These are phyloP conservation scores for Synaphobranchus kaupii DNA, from an alignment of 2,797 vertebrate genomes.

Conservation along the genomic window DNA sequence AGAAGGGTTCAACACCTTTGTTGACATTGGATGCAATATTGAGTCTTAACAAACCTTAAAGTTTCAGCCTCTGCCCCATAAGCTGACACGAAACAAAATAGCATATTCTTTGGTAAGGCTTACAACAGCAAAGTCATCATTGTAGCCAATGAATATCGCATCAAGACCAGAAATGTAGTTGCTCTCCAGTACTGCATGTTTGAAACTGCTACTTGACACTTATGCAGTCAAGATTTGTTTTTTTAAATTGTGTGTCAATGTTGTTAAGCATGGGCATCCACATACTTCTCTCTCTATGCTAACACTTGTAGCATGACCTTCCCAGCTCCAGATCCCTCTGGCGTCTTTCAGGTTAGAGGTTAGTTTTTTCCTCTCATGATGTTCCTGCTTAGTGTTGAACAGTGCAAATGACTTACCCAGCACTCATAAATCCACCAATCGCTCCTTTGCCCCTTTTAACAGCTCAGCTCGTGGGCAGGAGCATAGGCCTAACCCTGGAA, in stretches of 20 bases:
- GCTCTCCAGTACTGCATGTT: background rate
- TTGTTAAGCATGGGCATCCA: background rate
- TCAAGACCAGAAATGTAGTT: background rate
- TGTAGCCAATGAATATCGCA: background rate
- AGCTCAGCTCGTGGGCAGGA: background rate
- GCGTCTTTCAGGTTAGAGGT: background rate
- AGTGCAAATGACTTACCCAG: background rate
- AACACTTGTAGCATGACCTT: background rate
- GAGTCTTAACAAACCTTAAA: background rate
- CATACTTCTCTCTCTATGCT: background rate
- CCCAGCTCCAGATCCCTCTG: background rate
- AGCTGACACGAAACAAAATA: background rate
- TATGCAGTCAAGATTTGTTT: background rate
- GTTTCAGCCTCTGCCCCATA: background rate
- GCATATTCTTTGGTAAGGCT: background rate
- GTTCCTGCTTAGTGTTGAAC: background rate
- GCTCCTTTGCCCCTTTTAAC: background rate
- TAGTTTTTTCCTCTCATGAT: background rate
- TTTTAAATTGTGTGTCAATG: background rate
- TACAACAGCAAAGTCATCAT: background rate
- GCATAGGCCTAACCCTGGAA: background rate
- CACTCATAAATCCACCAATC: background rate
- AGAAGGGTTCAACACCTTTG: background rate
- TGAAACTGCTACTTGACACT: background rate
- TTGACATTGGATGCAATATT: background rate